A percentile compares a stretch with the other conserved stretches of the same genome.
Evolutionary conservation across 2,888 invertebrate genomes (phyloP).

Genomic region (Phytoseiulus persimilis): DNA sequence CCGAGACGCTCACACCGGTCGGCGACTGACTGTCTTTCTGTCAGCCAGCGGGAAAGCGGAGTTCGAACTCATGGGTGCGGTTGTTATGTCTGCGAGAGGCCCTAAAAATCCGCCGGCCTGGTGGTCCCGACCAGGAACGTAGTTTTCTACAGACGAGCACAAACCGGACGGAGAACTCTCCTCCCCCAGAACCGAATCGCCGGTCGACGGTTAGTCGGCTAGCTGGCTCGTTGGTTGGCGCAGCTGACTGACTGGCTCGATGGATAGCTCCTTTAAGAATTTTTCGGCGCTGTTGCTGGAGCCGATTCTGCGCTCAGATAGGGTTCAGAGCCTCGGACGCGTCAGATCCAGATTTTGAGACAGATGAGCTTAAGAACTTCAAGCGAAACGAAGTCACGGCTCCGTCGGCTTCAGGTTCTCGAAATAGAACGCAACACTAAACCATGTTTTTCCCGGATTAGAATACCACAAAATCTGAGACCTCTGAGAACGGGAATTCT

Average conservation of each 20-base stretch:
- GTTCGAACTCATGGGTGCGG: neutral
- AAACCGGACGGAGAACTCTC: neutral
- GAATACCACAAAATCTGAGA: neutral
- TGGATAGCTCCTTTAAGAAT: neutral
- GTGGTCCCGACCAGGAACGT: neutral
- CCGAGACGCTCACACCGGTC: neutral
- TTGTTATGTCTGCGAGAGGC: neutral
- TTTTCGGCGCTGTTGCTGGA: neutral
- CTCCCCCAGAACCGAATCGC: neutral
- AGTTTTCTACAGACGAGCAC: neutral
- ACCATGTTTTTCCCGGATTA: neutral
- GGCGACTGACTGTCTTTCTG: neutral
- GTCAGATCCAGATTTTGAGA: neutral
- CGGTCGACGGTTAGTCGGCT: neutral
- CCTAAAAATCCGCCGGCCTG: neutral
- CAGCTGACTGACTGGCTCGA: neutral
- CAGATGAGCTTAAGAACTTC: neutral
- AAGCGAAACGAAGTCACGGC: neutral
- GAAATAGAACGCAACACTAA: neutral
- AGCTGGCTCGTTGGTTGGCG: neutral
- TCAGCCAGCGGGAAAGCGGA: neutral
- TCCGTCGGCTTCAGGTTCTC: neutral
- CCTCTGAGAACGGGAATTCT: neutral
- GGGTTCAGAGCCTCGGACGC: neutral
- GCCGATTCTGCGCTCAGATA: neutral